Evolutionary conservation across 2,797 vertebrate species (phyloP).

Genomic region (Psittacula echo): DNA sequence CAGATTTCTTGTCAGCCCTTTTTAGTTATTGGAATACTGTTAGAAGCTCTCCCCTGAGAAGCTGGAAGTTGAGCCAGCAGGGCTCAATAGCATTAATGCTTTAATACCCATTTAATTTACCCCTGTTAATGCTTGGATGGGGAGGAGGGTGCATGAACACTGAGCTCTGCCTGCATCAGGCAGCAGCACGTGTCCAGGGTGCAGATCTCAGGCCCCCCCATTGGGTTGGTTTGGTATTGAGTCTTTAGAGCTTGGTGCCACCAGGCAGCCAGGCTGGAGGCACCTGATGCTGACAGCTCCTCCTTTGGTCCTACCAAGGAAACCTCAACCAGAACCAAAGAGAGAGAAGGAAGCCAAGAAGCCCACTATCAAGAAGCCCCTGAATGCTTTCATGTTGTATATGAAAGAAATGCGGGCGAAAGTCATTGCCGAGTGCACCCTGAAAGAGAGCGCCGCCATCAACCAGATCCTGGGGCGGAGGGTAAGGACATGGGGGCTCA

Average conservation of each 20-base stretch:
- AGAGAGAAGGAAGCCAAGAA: conserved; percentile 97
- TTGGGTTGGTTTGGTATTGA: neutral
- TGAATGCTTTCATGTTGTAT: conserved; percentile 99
- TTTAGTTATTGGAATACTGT: neutral
- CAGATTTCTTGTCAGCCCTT: neutral
- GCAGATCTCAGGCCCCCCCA: accelerated
- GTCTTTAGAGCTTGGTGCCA: neutral
- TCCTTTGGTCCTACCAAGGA: conserved; percentile 78
- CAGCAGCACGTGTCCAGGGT: accelerated
- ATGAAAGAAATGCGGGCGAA: conserved; percentile 99
- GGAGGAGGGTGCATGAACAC: neutral
- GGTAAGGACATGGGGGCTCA: conserved; percentile 78
- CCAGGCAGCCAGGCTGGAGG: no score
- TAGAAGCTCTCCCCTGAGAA: neutral
- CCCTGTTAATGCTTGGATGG: accelerated
- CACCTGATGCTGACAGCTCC: neutral
- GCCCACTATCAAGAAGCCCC: conserved; percentile 97
- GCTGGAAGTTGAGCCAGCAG: neutral
- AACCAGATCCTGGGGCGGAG: conserved; percentile 97
- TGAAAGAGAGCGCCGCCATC: conserved; percentile 98
- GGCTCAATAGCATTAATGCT: accelerated
- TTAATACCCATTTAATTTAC: accelerated
- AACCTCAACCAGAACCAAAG: conserved; percentile 91
- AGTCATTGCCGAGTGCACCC: conserved; percentile 97
- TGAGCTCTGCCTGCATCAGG: neutral